A percentile compares a stretch with the other conserved stretches of the same genome.
phyloP scores from a whole-genome alignment of 2,797 vertebrate species.

The Sarcophilus harrisii region DNA sequence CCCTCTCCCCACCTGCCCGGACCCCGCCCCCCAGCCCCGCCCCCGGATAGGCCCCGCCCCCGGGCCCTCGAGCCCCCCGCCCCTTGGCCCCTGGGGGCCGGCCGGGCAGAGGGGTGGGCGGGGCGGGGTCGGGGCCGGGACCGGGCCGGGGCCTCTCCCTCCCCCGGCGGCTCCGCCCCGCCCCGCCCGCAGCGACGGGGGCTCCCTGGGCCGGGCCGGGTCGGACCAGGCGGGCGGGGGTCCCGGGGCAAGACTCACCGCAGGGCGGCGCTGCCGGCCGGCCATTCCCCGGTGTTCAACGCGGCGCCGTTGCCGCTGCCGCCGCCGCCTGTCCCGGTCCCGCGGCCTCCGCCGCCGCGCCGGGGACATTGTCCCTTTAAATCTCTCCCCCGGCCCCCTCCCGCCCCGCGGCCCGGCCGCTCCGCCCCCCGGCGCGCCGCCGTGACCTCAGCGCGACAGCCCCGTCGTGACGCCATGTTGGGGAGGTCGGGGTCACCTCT shows the following conservation, averaged over 20 bases:
- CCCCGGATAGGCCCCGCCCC: conserved; percentile 73
- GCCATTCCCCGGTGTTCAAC: conserved; percentile 58
- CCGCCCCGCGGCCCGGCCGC: conserved; percentile 68
- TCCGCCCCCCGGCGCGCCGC: conserved; percentile 75
- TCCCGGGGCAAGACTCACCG: conserved; percentile 59
- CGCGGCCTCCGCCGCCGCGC: conserved; percentile 77
- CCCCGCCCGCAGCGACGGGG: conserved; percentile 69
- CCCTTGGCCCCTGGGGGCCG: conserved; percentile 71
- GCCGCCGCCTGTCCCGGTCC: conserved; percentile 73
- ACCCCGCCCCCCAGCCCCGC: conserved; percentile 44
- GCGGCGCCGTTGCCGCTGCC: conserved; percentile 58
- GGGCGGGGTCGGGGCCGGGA: conserved; percentile 41
- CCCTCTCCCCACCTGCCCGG: conserved; percentile 66
- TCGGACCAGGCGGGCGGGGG: conserved; percentile 70
- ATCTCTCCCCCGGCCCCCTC: conserved; percentile 70
- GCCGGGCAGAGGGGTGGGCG: neutral
- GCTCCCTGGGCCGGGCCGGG: conserved; percentile 68
- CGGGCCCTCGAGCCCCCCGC: conserved; percentile 67
- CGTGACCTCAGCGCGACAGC: conserved; percentile 79
- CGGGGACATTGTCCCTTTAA: conserved; percentile 85
- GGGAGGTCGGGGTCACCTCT: conserved; percentile 57
- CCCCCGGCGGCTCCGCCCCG: conserved; percentile 42
- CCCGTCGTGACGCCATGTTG: conserved; percentile 82
- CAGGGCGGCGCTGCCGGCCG: conserved; percentile 65
- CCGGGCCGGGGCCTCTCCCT: conserved; percentile 44